These are phyloP conservation scores for Onychomys arenicola DNA, from an alignment of 2,797 vertebrate species.

Conservation along the genomic window DNA sequence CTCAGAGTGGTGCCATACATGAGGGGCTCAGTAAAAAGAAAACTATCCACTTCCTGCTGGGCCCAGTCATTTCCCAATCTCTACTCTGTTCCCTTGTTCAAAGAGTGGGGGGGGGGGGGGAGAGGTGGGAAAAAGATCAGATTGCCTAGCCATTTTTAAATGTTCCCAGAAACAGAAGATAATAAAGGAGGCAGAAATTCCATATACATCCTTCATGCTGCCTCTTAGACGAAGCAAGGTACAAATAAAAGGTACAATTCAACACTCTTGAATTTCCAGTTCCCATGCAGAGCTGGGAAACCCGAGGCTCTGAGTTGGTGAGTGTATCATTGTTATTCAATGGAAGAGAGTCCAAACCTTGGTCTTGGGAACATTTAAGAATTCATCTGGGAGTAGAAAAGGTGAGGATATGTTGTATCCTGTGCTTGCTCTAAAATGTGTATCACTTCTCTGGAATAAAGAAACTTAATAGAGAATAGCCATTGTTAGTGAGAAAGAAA, in stretches of 20 bases:
- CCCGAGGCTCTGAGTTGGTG: not conserved
- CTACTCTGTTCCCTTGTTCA: not conserved
- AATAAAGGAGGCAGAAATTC: conserved; percentile 32
- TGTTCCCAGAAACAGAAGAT: conserved; percentile 54
- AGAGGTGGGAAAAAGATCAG: conserved; percentile 3
- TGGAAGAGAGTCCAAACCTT: not conserved
- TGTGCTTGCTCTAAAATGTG: not conserved
- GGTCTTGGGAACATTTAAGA: conserved; percentile 10
- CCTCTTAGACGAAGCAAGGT: conserved; percentile 24
- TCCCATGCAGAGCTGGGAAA: conserved; percentile 11
- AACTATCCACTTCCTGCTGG: not conserved
- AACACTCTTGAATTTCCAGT: not conserved
- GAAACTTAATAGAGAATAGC: not conserved
- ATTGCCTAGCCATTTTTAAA: conserved; percentile 37
- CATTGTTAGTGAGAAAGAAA: conserved; percentile 23
- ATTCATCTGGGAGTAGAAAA: conserved; percentile 21
- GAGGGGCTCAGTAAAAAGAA: not conserved
- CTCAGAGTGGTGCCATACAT: not conserved
- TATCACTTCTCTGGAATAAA: not conserved
- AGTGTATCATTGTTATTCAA: not conserved
- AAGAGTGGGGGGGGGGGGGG: not conserved
- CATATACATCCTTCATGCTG: conserved; percentile 30
- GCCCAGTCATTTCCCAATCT: conserved; percentile 18
- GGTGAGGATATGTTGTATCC: conserved; percentile 21
- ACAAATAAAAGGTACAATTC: conserved; percentile 41